Percentiles rank a stretch among this genome's conserved stretches.
phyloP scores from a whole-genome alignment of 2,888 invertebrate genomes.

The Tipula lateralis region DNA sequence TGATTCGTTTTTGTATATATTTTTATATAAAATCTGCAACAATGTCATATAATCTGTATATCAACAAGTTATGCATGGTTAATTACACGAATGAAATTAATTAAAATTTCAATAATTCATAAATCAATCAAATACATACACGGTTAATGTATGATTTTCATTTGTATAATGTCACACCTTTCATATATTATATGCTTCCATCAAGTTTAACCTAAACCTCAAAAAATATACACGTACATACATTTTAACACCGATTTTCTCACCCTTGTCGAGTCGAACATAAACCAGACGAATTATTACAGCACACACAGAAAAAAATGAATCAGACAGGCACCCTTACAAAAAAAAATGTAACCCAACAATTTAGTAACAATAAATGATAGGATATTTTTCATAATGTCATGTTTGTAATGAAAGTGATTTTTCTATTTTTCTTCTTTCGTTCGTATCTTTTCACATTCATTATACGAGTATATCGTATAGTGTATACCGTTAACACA shows the following conservation, averaged over 20 bases:
- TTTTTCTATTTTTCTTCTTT: conserved; percentile 5
- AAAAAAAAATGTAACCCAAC: neutral
- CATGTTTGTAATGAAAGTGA: conserved; percentile 11
- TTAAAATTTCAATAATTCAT: neutral
- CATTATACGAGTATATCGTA: too few species aligned
- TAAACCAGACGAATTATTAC: neutral
- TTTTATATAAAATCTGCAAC: neutral
- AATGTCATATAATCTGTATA: neutral
- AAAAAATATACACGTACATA: neutral
- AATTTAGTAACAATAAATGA: conserved; percentile 24
- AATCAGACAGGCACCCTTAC: neutral
- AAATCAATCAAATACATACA: neutral
- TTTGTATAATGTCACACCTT: conserved; percentile 24
- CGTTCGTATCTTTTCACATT: neutral
- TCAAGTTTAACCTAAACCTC: neutral
- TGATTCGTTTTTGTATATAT: neutral
- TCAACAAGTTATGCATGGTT: neutral
- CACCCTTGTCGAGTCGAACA: neutral
- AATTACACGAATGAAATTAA: neutral
- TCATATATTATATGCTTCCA: neutral
- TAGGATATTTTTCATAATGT: conserved; percentile 1
- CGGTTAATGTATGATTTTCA: neutral
- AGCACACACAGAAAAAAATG: neutral
- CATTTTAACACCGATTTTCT: neutral
- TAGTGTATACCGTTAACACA: neutral